These are phyloP conservation scores for Scelioninae gen. 2 DNA, from an alignment of 2,888 invertebrate species.

Conservation along the genomic window DNA sequence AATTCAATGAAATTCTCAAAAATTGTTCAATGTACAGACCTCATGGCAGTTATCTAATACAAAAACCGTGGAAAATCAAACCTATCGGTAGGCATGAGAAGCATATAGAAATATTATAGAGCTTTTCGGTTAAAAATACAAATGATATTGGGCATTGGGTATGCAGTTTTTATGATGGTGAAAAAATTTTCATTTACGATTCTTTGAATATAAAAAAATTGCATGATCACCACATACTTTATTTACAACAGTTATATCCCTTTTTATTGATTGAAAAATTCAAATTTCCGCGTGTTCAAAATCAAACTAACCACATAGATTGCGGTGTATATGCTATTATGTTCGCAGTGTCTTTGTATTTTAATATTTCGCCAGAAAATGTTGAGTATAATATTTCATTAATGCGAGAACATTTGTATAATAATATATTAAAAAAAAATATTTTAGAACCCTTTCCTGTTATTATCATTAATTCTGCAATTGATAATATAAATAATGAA, in stretches of 20 bases:
- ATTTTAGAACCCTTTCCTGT: slow-evolving; percentile 27
- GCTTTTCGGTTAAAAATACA: not conserved
- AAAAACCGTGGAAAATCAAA: slow-evolving; percentile 18
- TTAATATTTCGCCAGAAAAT: slow-evolving; percentile 6
- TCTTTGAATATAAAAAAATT: slow-evolving; percentile 5
- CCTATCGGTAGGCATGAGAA: slow-evolving; percentile 2
- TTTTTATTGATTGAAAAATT: slow-evolving; percentile 17
- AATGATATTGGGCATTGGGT: slow-evolving; percentile 25
- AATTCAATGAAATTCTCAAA: slow-evolving; percentile 11
- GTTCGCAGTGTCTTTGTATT: slow-evolving; percentile 22
- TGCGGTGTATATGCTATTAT: slow-evolving; percentile 36
- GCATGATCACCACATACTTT: slow-evolving; percentile 9
- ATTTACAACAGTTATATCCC: slow-evolving; percentile 15
- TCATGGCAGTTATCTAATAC: not conserved
- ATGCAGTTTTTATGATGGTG: slow-evolving; percentile 18
- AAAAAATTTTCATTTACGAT: slow-evolving; percentile 13
- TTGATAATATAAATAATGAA: too few species aligned
- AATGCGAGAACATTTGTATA: slow-evolving; percentile 24
- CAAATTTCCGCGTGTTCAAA: slow-evolving; percentile 28
- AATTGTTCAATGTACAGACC: slow-evolving; percentile 12
- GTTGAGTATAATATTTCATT: not conserved
- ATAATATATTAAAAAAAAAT: slow-evolving; percentile 22
- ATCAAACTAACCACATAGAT: slow-evolving; percentile 29
- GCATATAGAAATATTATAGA: slow-evolving; percentile 21
- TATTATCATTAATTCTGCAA: not conserved